Conservation (phyloP, 2,113 vertebrate genomes). For the Symphodus melops region DNA sequence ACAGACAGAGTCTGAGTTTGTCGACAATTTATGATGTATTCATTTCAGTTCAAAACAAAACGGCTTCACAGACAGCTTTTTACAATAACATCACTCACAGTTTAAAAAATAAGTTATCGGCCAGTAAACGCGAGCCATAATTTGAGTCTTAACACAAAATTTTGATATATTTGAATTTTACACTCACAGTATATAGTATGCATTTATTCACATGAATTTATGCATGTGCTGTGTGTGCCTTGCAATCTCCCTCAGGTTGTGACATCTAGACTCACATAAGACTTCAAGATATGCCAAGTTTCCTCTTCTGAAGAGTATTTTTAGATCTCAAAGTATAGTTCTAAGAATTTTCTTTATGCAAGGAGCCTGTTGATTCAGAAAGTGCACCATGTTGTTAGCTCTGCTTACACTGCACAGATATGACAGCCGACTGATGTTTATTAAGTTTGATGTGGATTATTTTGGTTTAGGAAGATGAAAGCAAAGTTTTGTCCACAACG, state of each 20-base stretch:
- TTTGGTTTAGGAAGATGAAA: conserved; percentile 21
- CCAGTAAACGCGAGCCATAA: not conserved
- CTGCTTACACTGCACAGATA: conserved; percentile 6
- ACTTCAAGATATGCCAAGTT: not conserved
- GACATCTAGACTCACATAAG: not conserved
- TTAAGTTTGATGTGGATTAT: conserved; percentile 11
- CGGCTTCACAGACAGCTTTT: not conserved
- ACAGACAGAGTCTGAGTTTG: not conserved
- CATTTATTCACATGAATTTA: not conserved
- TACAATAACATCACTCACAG: not conserved
- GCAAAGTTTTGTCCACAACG: not conserved
- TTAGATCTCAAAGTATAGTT: not conserved
- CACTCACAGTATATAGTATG: no score
- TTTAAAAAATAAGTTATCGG: not conserved
- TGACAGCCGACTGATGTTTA: conserved; percentile 10
- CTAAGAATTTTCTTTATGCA: not conserved
- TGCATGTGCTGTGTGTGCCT: not conserved
- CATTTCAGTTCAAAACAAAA: not conserved
- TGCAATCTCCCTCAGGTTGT: not conserved
- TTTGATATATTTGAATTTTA: no score
- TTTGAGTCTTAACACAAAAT: not conserved
- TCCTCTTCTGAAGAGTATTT: not conserved
- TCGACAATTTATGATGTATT: not conserved
- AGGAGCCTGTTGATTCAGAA: not conserved
- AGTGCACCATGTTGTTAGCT: not conserved